Conservation (phyloP, 2,888 invertebrate genomes). For the Xestoiulus laeticollis region DNA sequence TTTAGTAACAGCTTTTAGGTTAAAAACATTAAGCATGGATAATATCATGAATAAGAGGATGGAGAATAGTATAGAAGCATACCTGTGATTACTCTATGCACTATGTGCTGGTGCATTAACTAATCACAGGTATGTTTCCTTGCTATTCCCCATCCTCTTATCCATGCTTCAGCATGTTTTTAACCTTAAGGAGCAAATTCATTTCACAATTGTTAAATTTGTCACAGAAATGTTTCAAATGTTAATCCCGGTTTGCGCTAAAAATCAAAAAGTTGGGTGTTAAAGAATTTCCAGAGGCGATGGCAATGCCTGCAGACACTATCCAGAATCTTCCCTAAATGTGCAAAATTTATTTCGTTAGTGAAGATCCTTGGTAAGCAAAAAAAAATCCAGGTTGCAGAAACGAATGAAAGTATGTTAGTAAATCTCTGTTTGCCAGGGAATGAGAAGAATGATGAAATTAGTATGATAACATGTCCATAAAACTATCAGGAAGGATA, state of each 20-base stretch:
- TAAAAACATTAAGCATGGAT: too few relatives aligned
- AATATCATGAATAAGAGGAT: too few relatives aligned
- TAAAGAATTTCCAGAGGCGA: not conserved
- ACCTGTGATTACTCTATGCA: too few relatives aligned
- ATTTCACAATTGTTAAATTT: not conserved
- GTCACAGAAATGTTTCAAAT: not conserved
- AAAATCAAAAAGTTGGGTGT: slow-evolving; percentile 13
- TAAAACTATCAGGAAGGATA: too few relatives aligned
- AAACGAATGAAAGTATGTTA: not conserved
- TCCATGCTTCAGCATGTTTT: too few relatives aligned
- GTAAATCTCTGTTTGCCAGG: not conserved
- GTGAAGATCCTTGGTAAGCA: not conserved
- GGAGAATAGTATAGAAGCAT: too few relatives aligned
- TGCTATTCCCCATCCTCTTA: too few relatives aligned
- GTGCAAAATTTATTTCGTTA: not conserved
- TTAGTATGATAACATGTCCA: too few relatives aligned
- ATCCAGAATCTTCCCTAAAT: too few relatives aligned
- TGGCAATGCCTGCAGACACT: not conserved
- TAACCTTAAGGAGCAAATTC: too few relatives aligned
- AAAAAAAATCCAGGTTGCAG: slow-evolving; percentile 43
- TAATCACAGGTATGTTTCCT: too few relatives aligned
- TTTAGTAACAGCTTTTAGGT: not conserved
- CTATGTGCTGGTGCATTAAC: too few relatives aligned
- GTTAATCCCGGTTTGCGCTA: slow-evolving; percentile 49
- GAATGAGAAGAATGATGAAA: not conserved